Conservation (phyloP, 2,113 vertebrate species). For the Muntiacus reevesi region DNA sequence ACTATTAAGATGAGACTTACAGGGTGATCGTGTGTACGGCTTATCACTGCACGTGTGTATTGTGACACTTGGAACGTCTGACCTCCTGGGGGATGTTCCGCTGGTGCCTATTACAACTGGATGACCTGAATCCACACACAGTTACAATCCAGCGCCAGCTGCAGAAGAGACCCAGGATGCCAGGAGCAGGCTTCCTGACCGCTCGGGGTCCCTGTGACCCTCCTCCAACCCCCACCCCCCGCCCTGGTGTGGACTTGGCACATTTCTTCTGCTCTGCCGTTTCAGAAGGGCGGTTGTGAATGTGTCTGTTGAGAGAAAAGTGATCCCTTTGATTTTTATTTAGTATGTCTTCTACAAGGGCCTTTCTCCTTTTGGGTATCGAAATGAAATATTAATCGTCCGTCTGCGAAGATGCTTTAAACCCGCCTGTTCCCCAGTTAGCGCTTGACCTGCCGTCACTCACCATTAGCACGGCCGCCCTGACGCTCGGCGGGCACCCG, state of each 20-base stretch:
- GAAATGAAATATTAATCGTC: not conserved
- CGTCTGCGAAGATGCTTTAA: not conserved
- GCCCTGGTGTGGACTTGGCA: fast-evolving
- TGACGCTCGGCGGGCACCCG: fast-evolving
- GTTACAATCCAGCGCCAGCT: fast-evolving
- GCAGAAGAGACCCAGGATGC: fast-evolving
- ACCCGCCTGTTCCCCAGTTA: fast-evolving
- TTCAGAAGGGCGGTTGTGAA: fast-evolving
- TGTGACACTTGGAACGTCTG: too few relatives aligned
- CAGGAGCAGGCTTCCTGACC: fast-evolving
- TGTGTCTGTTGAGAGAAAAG: not conserved
- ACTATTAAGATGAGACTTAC: not conserved
- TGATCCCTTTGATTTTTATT: not conserved
- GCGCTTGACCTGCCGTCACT: fast-evolving
- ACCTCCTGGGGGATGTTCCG: not conserved
- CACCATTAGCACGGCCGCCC: not conserved
- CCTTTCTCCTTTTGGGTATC: not conserved
- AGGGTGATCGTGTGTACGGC: fast-evolving
- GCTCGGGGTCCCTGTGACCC: fast-evolving
- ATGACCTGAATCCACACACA: not conserved
- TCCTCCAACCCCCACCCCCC: too few relatives aligned
- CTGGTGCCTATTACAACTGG: too few relatives aligned
- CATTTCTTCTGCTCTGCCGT: fast-evolving
- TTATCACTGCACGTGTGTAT: fast-evolving
- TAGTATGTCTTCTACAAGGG: not conserved